These are phyloP conservation scores for Scartelaos histophorus DNA, from an alignment of 2,113 vertebrate genomes.

Conservation along the genomic window DNA sequence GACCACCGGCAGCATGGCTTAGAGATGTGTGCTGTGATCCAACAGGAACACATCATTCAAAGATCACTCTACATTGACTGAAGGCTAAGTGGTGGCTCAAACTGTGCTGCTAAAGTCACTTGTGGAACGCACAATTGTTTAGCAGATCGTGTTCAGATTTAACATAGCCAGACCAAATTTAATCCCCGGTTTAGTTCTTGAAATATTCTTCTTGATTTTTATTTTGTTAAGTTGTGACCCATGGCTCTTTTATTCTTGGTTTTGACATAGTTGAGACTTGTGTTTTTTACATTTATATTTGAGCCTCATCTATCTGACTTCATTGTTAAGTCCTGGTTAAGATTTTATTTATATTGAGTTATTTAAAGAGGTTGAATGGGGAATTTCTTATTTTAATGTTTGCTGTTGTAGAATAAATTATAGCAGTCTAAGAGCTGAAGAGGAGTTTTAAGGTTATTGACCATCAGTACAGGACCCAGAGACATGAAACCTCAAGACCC, in stretches of 20 bases:
- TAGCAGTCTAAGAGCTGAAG: no score
- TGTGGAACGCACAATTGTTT: neutral
- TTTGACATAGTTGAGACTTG: neutral
- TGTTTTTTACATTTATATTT: neutral
- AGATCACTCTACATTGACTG: neutral
- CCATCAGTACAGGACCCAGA: no score
- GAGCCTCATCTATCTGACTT: neutral
- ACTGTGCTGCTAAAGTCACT: neutral
- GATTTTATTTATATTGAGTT: neutral
- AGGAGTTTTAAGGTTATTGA: no score
- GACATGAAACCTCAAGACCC: no score
- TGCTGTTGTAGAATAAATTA: no score
- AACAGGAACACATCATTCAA: slow-evolving; percentile 2
- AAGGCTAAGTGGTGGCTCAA: neutral
- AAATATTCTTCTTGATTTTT: neutral
- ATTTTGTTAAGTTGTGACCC: neutral
- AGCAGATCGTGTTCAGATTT: neutral
- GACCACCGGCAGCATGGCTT: slow-evolving; percentile 49
- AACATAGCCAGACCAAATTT: neutral
- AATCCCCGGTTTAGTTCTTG: neutral
- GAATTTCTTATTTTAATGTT: no score
- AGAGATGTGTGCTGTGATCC: slow-evolving; percentile 23
- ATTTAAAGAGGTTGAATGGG: no score
- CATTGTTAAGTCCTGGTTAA: neutral
- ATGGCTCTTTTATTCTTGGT: neutral